These are phyloP conservation scores for Aspidiotus destructor DNA, from an alignment of 2,888 invertebrate species.

Conservation along the genomic window DNA sequence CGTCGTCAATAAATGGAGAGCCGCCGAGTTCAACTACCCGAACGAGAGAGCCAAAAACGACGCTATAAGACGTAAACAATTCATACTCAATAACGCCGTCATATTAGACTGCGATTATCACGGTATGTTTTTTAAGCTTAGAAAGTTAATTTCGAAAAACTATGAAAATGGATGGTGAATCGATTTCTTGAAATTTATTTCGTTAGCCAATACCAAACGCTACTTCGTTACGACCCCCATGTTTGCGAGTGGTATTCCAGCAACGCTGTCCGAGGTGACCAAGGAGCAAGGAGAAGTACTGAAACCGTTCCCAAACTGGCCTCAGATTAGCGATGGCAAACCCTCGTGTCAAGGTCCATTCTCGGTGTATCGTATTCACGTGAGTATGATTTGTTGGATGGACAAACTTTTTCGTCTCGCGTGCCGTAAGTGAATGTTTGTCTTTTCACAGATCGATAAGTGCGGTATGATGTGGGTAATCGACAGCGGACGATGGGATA, in stretches of 20 bases:
- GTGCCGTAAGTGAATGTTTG: neutral
- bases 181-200: no score
- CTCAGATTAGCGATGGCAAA: neutral
- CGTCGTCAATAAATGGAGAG: constrained; percentile 16
- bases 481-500: constrained; percentile 60
- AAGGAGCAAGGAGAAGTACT: neutral
- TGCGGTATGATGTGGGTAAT: constrained; percentile 71
- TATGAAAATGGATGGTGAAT: neutral
- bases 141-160: no score
- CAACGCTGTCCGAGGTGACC: constrained; percentile 4
- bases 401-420: neutral
- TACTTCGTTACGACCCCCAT: constrained; percentile 8
- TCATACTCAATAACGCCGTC: constrained; percentile 10
- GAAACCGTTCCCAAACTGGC: constrained; percentile 24
- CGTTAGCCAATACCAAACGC: neutral
- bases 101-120: constrained; percentile 23
- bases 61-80: constrained; percentile 5
- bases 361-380: constrained; percentile 20
- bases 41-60: neutral
- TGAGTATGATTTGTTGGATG: neutral
- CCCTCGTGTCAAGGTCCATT: constrained; percentile 5
- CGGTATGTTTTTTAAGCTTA: neutral
- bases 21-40: constrained; percentile 12
- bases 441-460: constrained; percentile 47
- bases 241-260: constrained; percentile 7